A percentile compares a stretch with the other conserved stretches of the same genome.
phyloP scores from a whole-genome alignment of 2,113 vertebrate species.

The Setophaga kirtlandii region DNA sequence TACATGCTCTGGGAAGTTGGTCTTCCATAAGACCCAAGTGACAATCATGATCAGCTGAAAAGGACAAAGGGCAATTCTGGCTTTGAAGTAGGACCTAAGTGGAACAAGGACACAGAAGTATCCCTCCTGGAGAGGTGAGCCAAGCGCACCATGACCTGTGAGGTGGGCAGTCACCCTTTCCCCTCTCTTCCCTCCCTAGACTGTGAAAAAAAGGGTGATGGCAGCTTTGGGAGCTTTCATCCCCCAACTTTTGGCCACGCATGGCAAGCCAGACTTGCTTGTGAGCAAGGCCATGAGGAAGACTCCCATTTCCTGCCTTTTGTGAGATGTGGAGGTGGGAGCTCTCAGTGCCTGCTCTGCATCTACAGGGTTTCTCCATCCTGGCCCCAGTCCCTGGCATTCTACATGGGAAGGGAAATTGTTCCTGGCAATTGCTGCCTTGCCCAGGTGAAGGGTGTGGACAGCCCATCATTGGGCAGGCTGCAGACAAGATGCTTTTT shows the following conservation, averaged over 20 bases:
- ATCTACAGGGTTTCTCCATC: neutral
- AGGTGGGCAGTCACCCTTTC: neutral
- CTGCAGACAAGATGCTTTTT: neutral
- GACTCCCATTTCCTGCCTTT: neutral
- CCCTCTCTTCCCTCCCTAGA: neutral
- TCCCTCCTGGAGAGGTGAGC: neutral
- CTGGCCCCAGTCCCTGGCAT: neutral
- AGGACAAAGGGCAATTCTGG: neutral
- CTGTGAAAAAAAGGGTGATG: neutral
- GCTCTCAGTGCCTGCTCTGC: neutral
- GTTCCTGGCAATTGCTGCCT: neutral
- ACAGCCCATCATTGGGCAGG: neutral
- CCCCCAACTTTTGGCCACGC: neutral
- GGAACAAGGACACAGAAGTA: neutral
- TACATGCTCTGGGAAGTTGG: neutral
- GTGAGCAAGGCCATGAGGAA: neutral
- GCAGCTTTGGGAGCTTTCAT: neutral
- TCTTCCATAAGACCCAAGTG: neutral
- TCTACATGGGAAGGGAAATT: neutral
- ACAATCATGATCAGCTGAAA: neutral
- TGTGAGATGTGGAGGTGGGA: neutral
- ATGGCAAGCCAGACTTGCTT: neutral
- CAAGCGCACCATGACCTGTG: neutral
- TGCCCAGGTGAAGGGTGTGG: neutral
- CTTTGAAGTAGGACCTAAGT: neutral